These are phyloP conservation scores for Gallinago solitaria DNA, from an alignment of 2,797 vertebrate genomes.

Conservation along the genomic window DNA sequence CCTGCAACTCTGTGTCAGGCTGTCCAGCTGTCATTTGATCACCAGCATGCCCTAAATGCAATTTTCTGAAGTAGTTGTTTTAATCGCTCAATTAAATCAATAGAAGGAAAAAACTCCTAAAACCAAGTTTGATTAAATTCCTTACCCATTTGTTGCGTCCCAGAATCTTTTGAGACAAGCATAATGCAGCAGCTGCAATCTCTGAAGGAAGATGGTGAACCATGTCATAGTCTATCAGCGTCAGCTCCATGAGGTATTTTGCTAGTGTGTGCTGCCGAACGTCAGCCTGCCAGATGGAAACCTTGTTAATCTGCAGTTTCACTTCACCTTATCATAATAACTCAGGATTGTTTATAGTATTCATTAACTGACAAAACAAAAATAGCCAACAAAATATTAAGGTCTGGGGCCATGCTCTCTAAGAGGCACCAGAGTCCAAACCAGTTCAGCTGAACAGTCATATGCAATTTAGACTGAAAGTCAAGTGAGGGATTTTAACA, in stretches of 20 bases:
- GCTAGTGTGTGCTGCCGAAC: slow-evolving; percentile 88
- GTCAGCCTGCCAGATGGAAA: slow-evolving; percentile 78
- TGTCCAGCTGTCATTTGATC: background rate
- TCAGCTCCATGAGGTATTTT: slow-evolving; percentile 95
- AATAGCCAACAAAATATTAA: background rate
- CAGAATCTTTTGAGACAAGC: slow-evolving; percentile 87
- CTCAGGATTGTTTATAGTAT: background rate
- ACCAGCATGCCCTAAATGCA: background rate
- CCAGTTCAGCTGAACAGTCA: background rate
- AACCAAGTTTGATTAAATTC: background rate
- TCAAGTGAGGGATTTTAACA: background rate
- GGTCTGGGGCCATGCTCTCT: background rate
- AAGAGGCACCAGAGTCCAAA: background rate
- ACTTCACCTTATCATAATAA: background rate
- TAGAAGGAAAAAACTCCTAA: background rate
- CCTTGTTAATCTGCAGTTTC: background rate
- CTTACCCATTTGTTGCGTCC: slow-evolving; percentile 86
- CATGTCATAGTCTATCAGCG: slow-evolving; percentile 91
- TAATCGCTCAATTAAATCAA: accelerated
- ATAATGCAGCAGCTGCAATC: slow-evolving; percentile 87
- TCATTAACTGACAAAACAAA: background rate
- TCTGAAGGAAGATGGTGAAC: slow-evolving; percentile 90
- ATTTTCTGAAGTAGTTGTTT: background rate
- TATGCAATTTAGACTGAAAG: background rate
- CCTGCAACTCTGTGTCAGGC: background rate